Evolutionary conservation across 30 jellyfish, hydroid and myxozoan species (phyloP).

Genomic region (Mastigias papua): DNA sequence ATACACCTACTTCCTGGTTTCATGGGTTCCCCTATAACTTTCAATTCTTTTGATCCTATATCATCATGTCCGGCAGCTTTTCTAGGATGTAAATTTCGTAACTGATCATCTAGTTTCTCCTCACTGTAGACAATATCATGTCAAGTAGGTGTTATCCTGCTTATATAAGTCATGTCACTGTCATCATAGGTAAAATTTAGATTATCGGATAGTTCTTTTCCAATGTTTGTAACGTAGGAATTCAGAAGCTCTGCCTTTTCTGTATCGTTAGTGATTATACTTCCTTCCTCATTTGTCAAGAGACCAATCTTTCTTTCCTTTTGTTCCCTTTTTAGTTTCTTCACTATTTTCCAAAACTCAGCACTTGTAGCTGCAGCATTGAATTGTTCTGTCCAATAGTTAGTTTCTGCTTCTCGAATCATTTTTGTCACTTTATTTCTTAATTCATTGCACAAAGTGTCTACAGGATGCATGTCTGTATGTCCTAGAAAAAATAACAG

Average conservation of each 20-base stretch:
- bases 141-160: conserved; percentile 42
- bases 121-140: conserved; percentile 5
- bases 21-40: conserved; percentile 21
- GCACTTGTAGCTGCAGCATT: no score
- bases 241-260: conserved; percentile 40
- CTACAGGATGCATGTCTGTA: no score
- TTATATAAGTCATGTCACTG: neutral
- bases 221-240: conserved; percentile 12
- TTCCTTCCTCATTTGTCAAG: conserved; percentile 27
- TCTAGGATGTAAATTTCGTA: conserved; percentile 3
- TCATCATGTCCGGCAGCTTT: conserved; percentile 31
- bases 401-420: no score
- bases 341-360: no score
- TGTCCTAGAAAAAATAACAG: no score
- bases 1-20: conserved; percentile 32
- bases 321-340: neutral
- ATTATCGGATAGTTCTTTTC: neutral
- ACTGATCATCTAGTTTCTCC: conserved; percentile 27
- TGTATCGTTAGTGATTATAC: conserved; percentile 11
- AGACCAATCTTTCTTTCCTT: neutral
- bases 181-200: neutral
- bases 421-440: no score
- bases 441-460: no score
- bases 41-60: conserved; percentile 21
- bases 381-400: no score